Conservation (phyloP, 1,140 invertebrate species). For the Linepithema humile region DNA sequence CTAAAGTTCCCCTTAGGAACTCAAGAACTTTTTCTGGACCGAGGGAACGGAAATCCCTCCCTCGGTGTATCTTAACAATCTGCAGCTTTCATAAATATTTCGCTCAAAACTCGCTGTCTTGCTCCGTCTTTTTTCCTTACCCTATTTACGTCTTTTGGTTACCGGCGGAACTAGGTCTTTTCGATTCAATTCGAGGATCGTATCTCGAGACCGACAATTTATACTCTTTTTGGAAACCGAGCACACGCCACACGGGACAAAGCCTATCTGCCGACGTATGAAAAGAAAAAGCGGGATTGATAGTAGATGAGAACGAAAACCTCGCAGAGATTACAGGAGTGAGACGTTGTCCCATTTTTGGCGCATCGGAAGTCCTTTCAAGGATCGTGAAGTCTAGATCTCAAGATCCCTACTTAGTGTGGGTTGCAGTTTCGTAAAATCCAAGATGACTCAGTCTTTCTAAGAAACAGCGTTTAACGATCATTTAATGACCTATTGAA, state of each 20-base stretch:
- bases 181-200: slow-evolving; percentile 63
- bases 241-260: slow-evolving; percentile 28
- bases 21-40: not conserved
- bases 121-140: not conserved
- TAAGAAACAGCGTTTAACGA: not conserved
- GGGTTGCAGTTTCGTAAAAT: not conserved
- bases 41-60: not conserved
- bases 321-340: not conserved
- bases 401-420: not conserved
- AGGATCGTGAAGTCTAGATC: not conserved
- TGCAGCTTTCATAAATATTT: not conserved
- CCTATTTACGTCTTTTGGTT: not conserved
- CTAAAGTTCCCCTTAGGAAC: not conserved
- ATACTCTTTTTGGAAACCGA: slow-evolving; percentile 54
- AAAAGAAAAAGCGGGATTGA: slow-evolving; percentile 17
- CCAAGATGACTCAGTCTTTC: not conserved
- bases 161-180: slow-evolving; percentile 48
- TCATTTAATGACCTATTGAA: not conserved
- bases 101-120: not conserved
- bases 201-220: slow-evolving; percentile 68
- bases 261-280: slow-evolving; percentile 18
- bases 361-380: not conserved
- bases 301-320: slow-evolving; percentile 32
- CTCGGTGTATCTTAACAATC: not conserved
- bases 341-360: slow-evolving; percentile 18